A percentile compares a stretch with the other conserved stretches of the same genome.
Evolutionary conservation across 92 coral and sea anemone genomes (phyloP).

Genomic region (Zoanthus solanderi): DNA sequence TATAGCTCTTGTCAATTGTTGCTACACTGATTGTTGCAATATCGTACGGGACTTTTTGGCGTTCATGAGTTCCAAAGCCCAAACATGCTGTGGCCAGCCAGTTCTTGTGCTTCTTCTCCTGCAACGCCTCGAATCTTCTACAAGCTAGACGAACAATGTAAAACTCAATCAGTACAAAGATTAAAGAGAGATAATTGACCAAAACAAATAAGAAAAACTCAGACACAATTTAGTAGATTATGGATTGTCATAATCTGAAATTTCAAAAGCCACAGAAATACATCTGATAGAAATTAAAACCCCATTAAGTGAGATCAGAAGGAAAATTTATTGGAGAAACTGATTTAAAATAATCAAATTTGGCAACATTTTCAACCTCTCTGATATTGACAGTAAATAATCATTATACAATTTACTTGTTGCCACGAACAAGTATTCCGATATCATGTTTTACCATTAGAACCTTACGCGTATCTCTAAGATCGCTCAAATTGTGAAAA

Average conservation of each 20-base stretch:
- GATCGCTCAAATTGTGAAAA: constrained; percentile 19
- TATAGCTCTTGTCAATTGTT: constrained; percentile 33
- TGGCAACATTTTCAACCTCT: not conserved
- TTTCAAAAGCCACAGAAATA: constrained; percentile 40
- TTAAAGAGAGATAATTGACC: constrained; percentile 4
- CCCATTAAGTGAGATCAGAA: constrained; percentile 47
- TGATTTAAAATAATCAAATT: constrained; percentile 30
- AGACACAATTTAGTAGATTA: constrained; percentile 35
- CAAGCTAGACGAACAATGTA: constrained; percentile 42
- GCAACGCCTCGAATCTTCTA: constrained; percentile 72
- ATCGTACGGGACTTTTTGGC: constrained; percentile 51
- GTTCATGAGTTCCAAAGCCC: constrained; percentile 91
- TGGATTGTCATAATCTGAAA: constrained; percentile 28
- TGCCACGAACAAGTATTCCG: not conserved
- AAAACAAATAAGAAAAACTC: constrained; percentile 31
- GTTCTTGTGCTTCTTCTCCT: constrained; percentile 89
- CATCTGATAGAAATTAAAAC: constrained; percentile 60
- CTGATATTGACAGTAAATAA: not conserved
- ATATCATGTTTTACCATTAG: not conserved
- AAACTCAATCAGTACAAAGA: constrained; percentile 10
- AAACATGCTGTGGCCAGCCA: constrained; percentile 99
- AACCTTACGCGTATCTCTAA: not conserved
- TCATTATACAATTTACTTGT: not conserved
- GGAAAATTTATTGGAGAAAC: constrained; percentile 17
- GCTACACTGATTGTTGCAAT: constrained; percentile 28